Evolutionary conservation across 1,140 invertebrate genomes (phyloP).

Genomic region (Meloidogyne chitwoodi): DNA sequence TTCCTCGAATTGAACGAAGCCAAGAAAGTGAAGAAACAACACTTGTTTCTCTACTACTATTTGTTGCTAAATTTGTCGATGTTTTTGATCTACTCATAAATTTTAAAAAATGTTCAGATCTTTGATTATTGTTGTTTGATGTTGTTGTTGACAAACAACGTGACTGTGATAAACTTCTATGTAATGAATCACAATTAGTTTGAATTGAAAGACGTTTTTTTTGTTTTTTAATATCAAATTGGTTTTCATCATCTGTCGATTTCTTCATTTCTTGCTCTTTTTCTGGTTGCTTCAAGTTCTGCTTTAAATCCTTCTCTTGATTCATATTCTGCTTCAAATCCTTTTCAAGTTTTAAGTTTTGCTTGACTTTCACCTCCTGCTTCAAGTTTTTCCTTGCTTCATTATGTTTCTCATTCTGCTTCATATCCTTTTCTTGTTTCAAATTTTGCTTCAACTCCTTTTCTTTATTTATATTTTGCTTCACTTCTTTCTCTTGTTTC

Average conservation of each 20-base stretch:
- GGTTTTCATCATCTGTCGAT: not conserved
- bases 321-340: not conserved
- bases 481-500: not conserved
- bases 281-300: not conserved
- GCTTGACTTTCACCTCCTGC: not conserved
- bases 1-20: not conserved
- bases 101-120: not conserved
- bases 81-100: constrained; percentile 26
- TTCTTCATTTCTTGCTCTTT: not conserved
- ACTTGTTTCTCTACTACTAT: not conserved
- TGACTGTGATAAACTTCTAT: constrained; percentile 29
- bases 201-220: not conserved
- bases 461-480: not conserved
- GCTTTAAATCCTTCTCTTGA: not conserved
- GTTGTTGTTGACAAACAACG: not conserved
- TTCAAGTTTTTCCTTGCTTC: not conserved
- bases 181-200: not conserved
- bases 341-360: too few relatives aligned
- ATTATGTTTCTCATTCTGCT: not conserved
- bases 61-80: constrained; percentile 14
- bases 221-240: not conserved
- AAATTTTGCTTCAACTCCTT: not conserved
- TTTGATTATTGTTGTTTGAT: not conserved
- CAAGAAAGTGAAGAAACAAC: not conserved
- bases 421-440: not conserved